Evolutionary conservation across 2,888 invertebrate genomes (phyloP).

Genomic region (Xylota sylvarum): DNA sequence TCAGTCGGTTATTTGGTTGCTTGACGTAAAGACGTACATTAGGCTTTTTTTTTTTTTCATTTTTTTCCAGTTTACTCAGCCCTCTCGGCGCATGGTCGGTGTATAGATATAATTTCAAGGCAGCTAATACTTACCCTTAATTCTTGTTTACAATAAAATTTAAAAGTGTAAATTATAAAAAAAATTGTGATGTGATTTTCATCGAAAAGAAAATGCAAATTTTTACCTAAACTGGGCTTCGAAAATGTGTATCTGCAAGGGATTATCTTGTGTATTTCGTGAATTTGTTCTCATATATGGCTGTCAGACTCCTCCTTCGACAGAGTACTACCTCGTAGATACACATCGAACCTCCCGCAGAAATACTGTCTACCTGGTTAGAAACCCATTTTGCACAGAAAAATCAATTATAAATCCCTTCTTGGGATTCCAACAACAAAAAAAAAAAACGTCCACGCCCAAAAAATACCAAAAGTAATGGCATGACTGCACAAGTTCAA

Average conservation of each 20-base stretch:
- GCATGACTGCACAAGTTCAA: conserved; percentile 64
- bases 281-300: conserved; percentile 34
- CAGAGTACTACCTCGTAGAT: not conserved
- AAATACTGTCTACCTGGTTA: conserved; percentile 29
- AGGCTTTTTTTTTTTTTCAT: conserved; percentile 3
- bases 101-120: conserved; percentile 3
- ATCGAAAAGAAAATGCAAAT: conserved; percentile 1
- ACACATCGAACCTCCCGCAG: not conserved
- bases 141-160: not conserved
- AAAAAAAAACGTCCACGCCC: conserved; percentile 63
- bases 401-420: conserved; percentile 55
- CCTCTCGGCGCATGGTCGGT: conserved; percentile 46
- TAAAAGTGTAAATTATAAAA: conserved; percentile 17
- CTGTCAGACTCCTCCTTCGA: conserved; percentile 63
- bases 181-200: conserved; percentile 12
- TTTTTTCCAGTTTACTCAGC: not conserved
- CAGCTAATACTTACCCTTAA: not conserved
- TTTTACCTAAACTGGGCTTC: not conserved
- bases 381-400: conserved; percentile 40
- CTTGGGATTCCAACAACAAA: not conserved
- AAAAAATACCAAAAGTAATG: conserved; percentile 31
- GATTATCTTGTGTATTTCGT: not conserved
- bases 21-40: conserved; percentile 55
- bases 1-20: conserved; percentile 65
- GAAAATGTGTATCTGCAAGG: not conserved